Percentiles rank a stretch among this genome's conserved stretches.
Evolutionary conservation across 2,113 vertebrate species (phyloP).

Genomic region (Campylorhamphus procurvoides): DNA sequence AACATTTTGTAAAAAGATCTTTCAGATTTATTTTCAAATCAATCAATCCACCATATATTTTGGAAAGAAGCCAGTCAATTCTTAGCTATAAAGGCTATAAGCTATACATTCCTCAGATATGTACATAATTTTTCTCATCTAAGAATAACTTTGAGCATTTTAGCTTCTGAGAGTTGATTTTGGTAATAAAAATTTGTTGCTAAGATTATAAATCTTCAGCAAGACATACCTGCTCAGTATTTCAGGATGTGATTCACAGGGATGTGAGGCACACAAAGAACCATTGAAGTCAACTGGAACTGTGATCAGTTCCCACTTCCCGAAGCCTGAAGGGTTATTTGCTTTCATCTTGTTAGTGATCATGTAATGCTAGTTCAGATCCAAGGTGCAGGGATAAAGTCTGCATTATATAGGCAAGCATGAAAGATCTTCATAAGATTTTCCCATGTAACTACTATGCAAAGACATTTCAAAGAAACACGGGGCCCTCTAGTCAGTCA

Average conservation of each 20-base stretch:
- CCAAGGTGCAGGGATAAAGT: constrained; percentile 12
- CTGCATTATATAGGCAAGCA: constrained; percentile 9
- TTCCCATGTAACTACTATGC: background rate
- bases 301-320: background rate
- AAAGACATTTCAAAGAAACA: constrained; percentile 29
- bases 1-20: background rate
- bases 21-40: background rate
- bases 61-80: background rate
- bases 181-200: background rate
- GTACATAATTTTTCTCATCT: background rate
- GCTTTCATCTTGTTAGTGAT: constrained; percentile 39
- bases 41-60: background rate
- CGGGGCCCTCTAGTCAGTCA: background rate
- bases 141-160: background rate
- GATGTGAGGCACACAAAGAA: background rate
- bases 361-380: constrained; percentile 1
- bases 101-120: background rate
- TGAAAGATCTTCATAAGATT: constrained; percentile 40
- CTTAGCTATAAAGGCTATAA: background rate
- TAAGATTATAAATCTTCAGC: background rate
- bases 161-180: background rate
- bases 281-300: background rate
- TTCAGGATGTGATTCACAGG: background rate
- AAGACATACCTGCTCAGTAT: background rate
- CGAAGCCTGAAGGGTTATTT: background rate